Base-by-base conservation (phyloP, 2,797 vertebrate genomes). In the Micropoecilia bifurca region DNA sequence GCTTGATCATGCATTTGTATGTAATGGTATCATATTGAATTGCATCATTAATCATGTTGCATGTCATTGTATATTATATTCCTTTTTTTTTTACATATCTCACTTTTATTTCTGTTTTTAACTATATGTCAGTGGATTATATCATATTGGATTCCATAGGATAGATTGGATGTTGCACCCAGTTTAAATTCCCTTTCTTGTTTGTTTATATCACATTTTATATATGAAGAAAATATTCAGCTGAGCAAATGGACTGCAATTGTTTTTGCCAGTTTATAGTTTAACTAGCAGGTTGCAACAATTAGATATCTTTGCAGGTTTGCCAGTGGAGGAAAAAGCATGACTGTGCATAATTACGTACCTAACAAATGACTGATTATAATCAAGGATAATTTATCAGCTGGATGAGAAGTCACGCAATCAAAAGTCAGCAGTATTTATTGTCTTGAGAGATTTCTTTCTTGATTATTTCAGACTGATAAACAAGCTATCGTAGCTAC, bases 321-420 rank as follows among this genome's bases (percentile, higher is more conserved):
- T 47, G n/a, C n/a, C 41, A 46, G 20, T 71, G 61, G 48, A 71
- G 43, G 41, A 63, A 28, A 48, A 61, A 63, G 55, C 45, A 59
- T 71, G 55, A 28, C 63, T 4, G 30, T 2, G 74, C 63, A 57
- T 43, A 74, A 74, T 80, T 74, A 68, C 69, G 39, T 47, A 45
- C 43, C 30, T 41, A 75, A 75, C 73, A 71, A 57, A 6, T 75
- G 10, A 0, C 46, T 25, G 33, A 47, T 68, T 48, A 71, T 28
- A 71, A 71, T 71, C 41, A 71, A 45, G 68, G 68, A 48, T 66
- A 30, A 50, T 50, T 76, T 39, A 68, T 76, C 30, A 36, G 39
- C 43, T 50, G 5, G 25, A 74, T 20, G n/a, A 46, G 69, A 73
- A 66, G 53, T 53, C 36, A 66, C 16, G 12, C 22, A 59, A 71